Evolutionary conservation across 2,113 vertebrate genomes (phyloP).

Genomic region (Pogona vitticeps): DNA sequence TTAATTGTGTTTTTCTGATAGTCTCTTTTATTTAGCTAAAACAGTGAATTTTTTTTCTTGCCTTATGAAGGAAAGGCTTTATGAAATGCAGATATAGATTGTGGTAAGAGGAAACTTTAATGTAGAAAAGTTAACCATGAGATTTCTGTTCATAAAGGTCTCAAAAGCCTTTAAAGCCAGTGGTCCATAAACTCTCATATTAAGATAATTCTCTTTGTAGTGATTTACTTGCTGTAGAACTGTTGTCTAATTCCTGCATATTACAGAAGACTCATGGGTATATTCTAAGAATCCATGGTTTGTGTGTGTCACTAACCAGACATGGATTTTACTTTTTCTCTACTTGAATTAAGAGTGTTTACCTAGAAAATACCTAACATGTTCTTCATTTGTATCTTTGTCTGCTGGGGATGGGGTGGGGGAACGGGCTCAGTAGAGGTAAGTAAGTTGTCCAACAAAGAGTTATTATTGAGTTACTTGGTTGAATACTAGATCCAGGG

Average conservation of each 20-base stretch:
- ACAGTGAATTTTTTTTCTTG: neutral
- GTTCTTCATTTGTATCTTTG: neutral
- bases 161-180: neutral
- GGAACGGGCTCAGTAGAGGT: neutral
- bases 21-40: neutral
- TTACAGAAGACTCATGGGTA: neutral
- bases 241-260: neutral
- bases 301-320: neutral
- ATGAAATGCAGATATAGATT: neutral
- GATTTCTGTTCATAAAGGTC: neutral
- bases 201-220: neutral
- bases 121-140: neutral
- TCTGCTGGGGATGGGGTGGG: too few relatives aligned
- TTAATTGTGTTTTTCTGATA: neutral
- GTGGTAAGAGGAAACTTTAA: neutral
- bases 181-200: neutral
- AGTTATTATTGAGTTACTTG: neutral
- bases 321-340: neutral
- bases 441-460: neutral
- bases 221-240: neutral
- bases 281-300: neutral
- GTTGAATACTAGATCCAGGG: neutral
- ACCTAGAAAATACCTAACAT: too few relatives aligned
- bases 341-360: neutral
- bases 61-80: neutral